These are phyloP conservation scores for Meteorus colon DNA, from an alignment of 2,888 invertebrate genomes.

Conservation along the genomic window DNA sequence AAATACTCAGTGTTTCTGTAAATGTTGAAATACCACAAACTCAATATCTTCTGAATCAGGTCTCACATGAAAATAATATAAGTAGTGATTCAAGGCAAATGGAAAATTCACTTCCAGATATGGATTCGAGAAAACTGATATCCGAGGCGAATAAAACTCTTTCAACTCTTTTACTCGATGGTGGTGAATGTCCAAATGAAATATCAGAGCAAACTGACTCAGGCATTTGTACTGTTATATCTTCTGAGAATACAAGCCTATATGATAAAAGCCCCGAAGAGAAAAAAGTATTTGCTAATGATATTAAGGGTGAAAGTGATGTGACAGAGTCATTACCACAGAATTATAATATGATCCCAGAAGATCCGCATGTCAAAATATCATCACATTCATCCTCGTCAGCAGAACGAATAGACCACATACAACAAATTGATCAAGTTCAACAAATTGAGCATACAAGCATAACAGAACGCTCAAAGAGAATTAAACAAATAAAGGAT, in stretches of 20 bases:
- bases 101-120: conserved; percentile 68
- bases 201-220: conserved; percentile 81
- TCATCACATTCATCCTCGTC: background rate
- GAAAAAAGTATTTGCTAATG: conserved; percentile 66
- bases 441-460: background rate
- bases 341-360: conserved; percentile 13
- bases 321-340: conserved; percentile 5
- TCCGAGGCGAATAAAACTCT: conserved; percentile 70
- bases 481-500: too few species aligned
- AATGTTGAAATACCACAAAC: conserved; percentile 77
- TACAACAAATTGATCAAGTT: background rate
- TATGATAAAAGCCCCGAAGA: conserved; percentile 72
- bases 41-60: conserved; percentile 78
- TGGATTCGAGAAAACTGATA: conserved; percentile 70
- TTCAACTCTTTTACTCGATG: conserved; percentile 74
- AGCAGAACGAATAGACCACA: background rate
- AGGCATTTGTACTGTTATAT: conserved; percentile 79
- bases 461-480: background rate
- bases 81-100: conserved; percentile 61
- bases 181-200: conserved; percentile 75
- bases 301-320: conserved; percentile 56
- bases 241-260: conserved; percentile 80
- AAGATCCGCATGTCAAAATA: background rate
- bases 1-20: conserved; percentile 70
- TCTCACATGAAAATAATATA: conserved; percentile 66